These are phyloP conservation scores for Polymixis flavicincta DNA, from an alignment of 2,888 invertebrate species.

Conservation along the genomic window DNA sequence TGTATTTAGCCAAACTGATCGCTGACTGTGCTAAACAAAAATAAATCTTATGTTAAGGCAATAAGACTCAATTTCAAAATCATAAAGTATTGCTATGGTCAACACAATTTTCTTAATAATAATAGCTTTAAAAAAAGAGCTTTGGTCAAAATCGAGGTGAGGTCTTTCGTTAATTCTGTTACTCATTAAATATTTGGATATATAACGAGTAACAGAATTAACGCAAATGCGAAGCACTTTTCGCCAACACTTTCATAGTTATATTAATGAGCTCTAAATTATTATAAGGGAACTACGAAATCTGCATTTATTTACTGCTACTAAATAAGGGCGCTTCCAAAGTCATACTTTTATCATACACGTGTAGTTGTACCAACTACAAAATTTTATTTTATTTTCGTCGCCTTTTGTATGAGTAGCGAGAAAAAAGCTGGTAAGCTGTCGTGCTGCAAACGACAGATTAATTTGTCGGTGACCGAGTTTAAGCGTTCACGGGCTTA, in stretches of 20 bases:
- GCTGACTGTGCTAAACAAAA: too few relatives aligned
- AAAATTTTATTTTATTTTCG: conserved; percentile 22
- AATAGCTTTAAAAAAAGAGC: too few relatives aligned
- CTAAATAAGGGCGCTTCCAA: not conserved
- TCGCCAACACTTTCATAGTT: not conserved
- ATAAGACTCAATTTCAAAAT: too few relatives aligned
- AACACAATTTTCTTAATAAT: too few relatives aligned
- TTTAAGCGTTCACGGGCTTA: conserved; percentile 29
- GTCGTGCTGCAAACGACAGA: conserved; percentile 52
- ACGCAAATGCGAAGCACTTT: not conserved
- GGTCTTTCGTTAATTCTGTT: too few relatives aligned
- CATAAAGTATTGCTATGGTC: too few relatives aligned
- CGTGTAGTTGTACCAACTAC: not conserved
- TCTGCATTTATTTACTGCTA: not conserved
- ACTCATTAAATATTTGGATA: too few relatives aligned
- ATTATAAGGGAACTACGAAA: not conserved
- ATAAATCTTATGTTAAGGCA: too few relatives aligned
- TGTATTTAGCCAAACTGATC: too few relatives aligned
- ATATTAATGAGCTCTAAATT: not conserved
- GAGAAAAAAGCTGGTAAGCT: conserved; percentile 13
- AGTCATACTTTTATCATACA: not conserved
- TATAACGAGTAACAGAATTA: too few relatives aligned
- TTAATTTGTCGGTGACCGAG: conserved; percentile 54
- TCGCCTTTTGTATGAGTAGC: conserved; percentile 24
- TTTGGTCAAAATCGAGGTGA: too few relatives aligned